phyloP scores from a whole-genome alignment of 1,140 invertebrate genomes.

The Hyles euphorbiae region DNA sequence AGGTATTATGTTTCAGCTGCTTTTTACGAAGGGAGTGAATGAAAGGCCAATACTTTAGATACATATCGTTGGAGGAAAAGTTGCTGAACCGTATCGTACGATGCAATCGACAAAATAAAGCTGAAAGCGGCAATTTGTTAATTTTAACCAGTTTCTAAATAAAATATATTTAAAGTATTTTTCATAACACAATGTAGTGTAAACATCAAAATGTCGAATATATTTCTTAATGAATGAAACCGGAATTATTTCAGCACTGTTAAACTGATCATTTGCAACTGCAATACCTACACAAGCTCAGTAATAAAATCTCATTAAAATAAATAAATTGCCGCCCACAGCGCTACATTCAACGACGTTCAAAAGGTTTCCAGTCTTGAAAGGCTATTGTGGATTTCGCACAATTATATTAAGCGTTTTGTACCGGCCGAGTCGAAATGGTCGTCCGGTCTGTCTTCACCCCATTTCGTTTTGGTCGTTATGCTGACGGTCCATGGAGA shows the following conservation, averaged over 20 bases:
- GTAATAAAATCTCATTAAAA: no score
- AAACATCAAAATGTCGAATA: no score
- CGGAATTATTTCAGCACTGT: no score
- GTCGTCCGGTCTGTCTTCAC: conserved; percentile 9
- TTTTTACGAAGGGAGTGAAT: conserved; percentile 10
- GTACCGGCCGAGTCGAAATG: conserved; percentile 30
- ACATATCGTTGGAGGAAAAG: conserved; percentile 32
- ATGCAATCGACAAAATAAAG: not conserved
- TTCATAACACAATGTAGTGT: no score
- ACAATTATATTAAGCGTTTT: conserved; percentile 49
- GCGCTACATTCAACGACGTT: no score
- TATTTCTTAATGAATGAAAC: no score
- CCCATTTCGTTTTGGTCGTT: conserved; percentile 30
- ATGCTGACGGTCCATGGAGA: conserved; percentile 10
- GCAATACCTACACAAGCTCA: no score
- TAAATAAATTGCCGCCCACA: no score
- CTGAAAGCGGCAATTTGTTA: not conserved
- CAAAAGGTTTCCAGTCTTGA: conserved; percentile 7
- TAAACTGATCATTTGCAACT: no score
- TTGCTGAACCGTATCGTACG: conserved; percentile 13
- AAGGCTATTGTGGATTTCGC: conserved; percentile 45
- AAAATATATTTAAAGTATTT: no score
- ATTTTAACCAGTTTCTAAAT: not conserved
- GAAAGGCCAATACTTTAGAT: conserved; percentile 27
- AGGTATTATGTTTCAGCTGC: not conserved